Percentiles rank a stretch among this genome's conserved stretches.
These are phyloP conservation scores for Dipodomys stephensi DNA, from an alignment of 2,113 vertebrate genomes.

Conservation along the genomic window DNA sequence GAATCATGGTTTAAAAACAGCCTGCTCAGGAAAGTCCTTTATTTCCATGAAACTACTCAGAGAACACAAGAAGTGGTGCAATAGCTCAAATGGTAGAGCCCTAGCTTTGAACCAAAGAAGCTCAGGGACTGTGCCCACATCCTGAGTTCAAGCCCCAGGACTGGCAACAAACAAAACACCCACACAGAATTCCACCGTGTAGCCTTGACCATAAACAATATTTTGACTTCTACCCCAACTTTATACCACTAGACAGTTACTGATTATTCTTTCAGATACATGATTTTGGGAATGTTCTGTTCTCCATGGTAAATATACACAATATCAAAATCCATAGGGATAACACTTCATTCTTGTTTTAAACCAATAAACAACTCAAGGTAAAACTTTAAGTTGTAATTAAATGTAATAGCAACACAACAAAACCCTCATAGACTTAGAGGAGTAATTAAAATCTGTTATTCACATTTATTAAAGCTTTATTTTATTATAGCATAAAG, in stretches of 20 bases:
- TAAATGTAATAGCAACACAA: background rate
- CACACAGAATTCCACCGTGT: background rate
- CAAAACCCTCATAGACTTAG: background rate
- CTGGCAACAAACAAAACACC: background rate
- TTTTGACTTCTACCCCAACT: background rate
- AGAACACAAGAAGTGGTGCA: no score
- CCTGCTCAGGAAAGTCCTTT: no score
- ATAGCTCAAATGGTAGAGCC: no score
- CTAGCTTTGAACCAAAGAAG: no score
- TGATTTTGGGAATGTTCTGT: background rate
- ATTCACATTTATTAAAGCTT: background rate
- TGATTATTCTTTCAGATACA: background rate
- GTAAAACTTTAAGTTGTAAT: conserved; percentile 17
- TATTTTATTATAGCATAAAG: background rate
- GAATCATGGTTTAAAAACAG: no score
- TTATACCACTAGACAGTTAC: conserved; percentile 4
- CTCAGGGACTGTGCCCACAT: no score
- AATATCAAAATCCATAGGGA: background rate
- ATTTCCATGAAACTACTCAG: no score
- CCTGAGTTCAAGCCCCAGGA: no score
- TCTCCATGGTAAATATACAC: background rate
- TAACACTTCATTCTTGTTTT: background rate
- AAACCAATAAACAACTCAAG: background rate
- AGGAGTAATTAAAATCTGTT: background rate
- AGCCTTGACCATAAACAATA: background rate